Base-by-base conservation (phyloP, 2,888 invertebrate species). In the Coecobrya sp. region DNA sequence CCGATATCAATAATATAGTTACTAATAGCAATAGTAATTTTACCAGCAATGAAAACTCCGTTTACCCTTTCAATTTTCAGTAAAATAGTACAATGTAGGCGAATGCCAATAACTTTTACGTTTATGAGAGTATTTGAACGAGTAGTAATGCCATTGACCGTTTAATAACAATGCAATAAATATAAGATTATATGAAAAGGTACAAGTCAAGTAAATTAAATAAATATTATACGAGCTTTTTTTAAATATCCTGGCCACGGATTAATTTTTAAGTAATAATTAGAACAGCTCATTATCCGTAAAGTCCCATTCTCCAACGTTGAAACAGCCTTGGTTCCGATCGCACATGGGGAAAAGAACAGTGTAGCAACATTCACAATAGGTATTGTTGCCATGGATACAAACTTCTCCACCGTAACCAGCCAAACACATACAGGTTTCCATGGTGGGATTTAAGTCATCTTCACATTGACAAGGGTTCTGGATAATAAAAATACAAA, bases 391-490 rank as follows among this genome's bases (percentile, higher is more conserved):
- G 36, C 42, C 19, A n/a, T 73, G 73, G 13, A 73, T 16, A 25
- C 73, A 73, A 5, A 73, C n/a, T n/a, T 73, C 73, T 0, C 73
- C 42, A 0, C 42, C 42, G 13, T n/a, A 42, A 8, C 42, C 30
- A 11, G 30, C 4, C 11, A 73, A n/a, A 11, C 73, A 73, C 16
- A 19, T 42, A 22, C 73, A 73, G 1, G 73, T n/a, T 5, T 73
- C 73, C n/a, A n/a, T 4, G n/a, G 42, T 73, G 4, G 73, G 73
- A 11, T 45, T 36, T 16, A 3, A 3, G 11, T 73, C 73, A 45
- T 73, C 73, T n/a, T 36, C 73, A 45, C 73, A 73, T n/a, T 73
- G 42, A n/a, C 73, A 73, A 19, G 73, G 73, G n/a, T 0, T n/a
- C 73, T 73, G 68, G n/a, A 59, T n/a, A n/a, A n/a, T n/a, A n/a